Evolutionary conservation across 1,140 invertebrate species (phyloP), one percentile per base, ranked within the genome.

Genomic region (Mactra quadrangularis): DNA sequence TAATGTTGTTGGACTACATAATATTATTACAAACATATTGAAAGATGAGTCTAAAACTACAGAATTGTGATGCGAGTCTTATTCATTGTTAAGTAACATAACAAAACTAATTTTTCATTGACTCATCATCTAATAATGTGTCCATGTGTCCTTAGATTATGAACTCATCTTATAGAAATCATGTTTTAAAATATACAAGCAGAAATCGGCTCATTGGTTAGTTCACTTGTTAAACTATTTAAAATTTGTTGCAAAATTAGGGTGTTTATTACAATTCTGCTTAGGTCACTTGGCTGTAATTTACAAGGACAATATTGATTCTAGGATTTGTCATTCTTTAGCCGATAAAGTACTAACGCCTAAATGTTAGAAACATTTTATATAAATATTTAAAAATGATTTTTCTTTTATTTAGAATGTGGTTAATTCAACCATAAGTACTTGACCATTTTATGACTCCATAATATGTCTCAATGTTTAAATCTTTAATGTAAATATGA

Each of bases 361-460:
- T 50, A 25, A 50, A 68, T 68, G 64, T 50, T 68, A 6, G 64
- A 68, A 68, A 68, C 64, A 50, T 27, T 68, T 68, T 68, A 50
- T 68, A 41, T 68, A 27, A 68, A 68, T 52, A 50, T 68, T 68
- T 38, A 68, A 68, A 68, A 27, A 47, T 6, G 27, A 31, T 68
- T 50, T 68, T 52, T 31, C 64, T 68, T 68, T 68, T 15, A 47
- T 15, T 19, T 41, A 31, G 29, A 50, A 47, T 35, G 64, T 47
- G 19, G 60, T 68, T 68, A 25, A 13, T 3, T 50, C 47, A 3
- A 50, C 38, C 38, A 55, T 6, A 68, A 31, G 27, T 22, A 68
- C 64, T 68, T 68, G 64, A 68, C 64, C 64, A 68, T 68, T 68
- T 68, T 68, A 68, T 68, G 64, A 68, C 64, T 68, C 22, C 47